phyloP scores from a whole-genome alignment of 2,113 vertebrate genomes.

The Anolis sagrei region DNA sequence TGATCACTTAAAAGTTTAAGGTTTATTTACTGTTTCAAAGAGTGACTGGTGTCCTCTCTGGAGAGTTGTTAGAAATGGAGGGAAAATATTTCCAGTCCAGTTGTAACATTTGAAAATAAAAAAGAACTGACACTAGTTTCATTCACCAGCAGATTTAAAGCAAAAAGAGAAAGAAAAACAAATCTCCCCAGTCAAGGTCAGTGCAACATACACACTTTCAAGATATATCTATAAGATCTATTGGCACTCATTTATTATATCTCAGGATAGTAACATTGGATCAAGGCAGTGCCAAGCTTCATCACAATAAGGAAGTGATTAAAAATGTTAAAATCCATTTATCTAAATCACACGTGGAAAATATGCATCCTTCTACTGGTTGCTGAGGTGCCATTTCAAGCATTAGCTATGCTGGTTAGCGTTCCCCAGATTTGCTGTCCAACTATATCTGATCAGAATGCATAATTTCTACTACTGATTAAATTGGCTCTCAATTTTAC shows the following conservation, averaged over 20 bases:
- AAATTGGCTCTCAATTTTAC: too few relatives aligned
- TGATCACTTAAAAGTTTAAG: conserved; percentile 70
- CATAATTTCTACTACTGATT: too few relatives aligned
- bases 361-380: too few relatives aligned
- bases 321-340: neutral
- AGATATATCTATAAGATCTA: too few relatives aligned
- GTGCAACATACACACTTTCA: neutral
- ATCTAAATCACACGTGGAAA: neutral
- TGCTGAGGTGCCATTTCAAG: too few relatives aligned
- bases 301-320: accelerated
- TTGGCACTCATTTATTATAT: conserved; percentile 8
- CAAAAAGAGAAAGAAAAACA: neutral
- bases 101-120: conserved; percentile 50
- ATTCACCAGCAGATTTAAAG: conserved; percentile 3
- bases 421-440: too few relatives aligned
- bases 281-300: neutral
- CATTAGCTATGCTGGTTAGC: too few relatives aligned
- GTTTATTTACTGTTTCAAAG: conserved; percentile 77
- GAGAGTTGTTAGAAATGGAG: conserved; percentile 59
- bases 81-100: conserved; percentile 44
- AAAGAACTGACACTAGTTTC: conserved; percentile 56
- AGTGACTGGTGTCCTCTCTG: conserved; percentile 57
- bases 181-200: neutral
- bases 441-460: too few relatives aligned
- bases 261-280: conserved; percentile 38